Evolutionary conservation across 2,797 vertebrate genomes (phyloP).

Genomic region (Aulostomus chinensis): DNA sequence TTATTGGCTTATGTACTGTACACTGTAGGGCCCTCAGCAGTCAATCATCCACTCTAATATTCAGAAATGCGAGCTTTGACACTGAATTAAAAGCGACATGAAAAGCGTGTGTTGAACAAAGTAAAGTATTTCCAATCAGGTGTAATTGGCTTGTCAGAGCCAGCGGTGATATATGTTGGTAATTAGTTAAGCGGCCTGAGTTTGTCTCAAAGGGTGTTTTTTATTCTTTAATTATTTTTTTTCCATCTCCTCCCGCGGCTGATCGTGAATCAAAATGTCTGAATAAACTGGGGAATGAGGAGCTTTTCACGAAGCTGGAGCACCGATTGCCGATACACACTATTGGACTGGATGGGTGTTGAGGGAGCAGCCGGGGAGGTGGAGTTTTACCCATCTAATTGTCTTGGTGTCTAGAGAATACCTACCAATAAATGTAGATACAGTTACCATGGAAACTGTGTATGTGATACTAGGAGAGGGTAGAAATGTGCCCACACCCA

Average conservation of each 20-base stretch:
- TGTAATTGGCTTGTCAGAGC: constrained; percentile 98
- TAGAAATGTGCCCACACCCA: no score
- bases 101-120: constrained; percentile 98
- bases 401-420: neutral
- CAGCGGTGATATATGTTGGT: constrained; percentile 95
- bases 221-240: constrained; percentile 49
- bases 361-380: neutral
- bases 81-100: constrained; percentile 99
- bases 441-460: constrained; percentile 29
- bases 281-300: constrained; percentile 87
- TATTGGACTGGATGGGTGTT: constrained; percentile 15
- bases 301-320: constrained; percentile 85
- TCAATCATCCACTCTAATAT: constrained; percentile 98
- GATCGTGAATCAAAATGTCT: constrained; percentile 93
- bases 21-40: constrained; percentile 68
- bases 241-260: constrained; percentile 16
- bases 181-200: constrained; percentile 89
- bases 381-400: constrained; percentile 2
- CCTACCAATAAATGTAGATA: constrained; percentile 3
- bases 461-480: no score
- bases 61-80: constrained; percentile 86
- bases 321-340: constrained; percentile 69
- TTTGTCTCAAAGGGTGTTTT: constrained; percentile 91
- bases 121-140: constrained; percentile 97
- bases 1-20: constrained; percentile 93